Base-by-base conservation (phyloP, 2,113 vertebrate species). In the Chaenocephalus aceratus region DNA sequence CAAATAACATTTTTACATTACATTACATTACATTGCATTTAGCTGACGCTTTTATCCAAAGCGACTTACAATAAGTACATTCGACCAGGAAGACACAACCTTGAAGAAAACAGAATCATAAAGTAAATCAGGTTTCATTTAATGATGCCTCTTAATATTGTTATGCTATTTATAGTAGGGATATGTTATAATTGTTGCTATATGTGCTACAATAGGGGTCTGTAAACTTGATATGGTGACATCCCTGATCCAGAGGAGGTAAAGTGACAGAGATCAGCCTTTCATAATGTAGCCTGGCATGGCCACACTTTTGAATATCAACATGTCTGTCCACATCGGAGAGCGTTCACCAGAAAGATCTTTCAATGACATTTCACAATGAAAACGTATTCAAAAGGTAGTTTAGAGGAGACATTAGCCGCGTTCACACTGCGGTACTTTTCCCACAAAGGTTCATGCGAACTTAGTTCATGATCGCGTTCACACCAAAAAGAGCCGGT, bases 141-240 rank as follows among this genome's bases (percentile, higher is more conserved):
- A 16, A 26, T 18, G 2, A 26, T 52, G 11, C 12, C 23, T 44
- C 34, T n/a, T 63, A 41, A 46, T 45, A 36, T 23, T 41, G 11
- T 13, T 2, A 18, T 10, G 7, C 15, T 56, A 23, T 54, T 44
- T 13, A 36, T 7, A 49, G 10, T 21, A 59, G 49, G 11, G 44
- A 14, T 3, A 59, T 16, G 8, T 44, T 45, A 13, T 7, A 0
- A 72, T 54, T 46, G 34, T 18, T 23, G 10, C 48, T 23, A 54
- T 15, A 18, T n/a, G 15, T 36, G 36, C 21, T 46, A 9, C 11
- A n/a, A 4, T 57, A 49, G 51, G 23, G 5, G 26, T 56, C 1
- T 18, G 12, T 48, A 60, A 72, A 54, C 9, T 0, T 5, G 3
- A 75, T 49, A 69, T 70, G 9, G 54, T 80, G 85, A 87, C 77